Base-by-base conservation (phyloP, 2,888 invertebrate genomes). In the Keiferia lycopersicella region DNA sequence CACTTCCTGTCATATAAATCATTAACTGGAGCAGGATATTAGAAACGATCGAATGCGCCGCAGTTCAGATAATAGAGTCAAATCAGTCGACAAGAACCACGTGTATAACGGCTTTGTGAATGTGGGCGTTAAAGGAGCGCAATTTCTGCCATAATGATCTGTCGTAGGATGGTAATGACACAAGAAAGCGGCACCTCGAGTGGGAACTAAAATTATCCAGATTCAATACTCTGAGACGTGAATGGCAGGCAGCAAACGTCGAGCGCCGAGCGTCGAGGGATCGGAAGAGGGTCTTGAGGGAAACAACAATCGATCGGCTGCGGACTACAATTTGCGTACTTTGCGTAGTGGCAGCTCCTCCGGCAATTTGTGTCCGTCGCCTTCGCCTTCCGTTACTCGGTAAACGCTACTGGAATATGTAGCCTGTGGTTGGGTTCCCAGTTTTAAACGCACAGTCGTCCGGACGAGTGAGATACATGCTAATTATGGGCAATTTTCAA, bases 401-500 rank as follows among this genome's bases (percentile, higher is more conserved):
- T 91, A 90, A 90, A 91, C 81, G 91, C 91, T 91, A 91, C 91
- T 87, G 91, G 87, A 90, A 88, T 90, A 87, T 82, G 79, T 81
- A 84, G 83, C 82, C 87, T 85, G 87, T 88, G 87, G 88, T 88
- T 83, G 84, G 73, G 77, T 81, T 84, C 83, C 83, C 86, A 83
- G 78, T 84, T 84, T 89, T 84, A 87, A 88, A 87, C 82, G 87
- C 79, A 84, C 83, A 84, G 80, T 85, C 81, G 82, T 83, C 83
- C 83, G 77, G 79, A 79, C 84, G 82, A 88, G 83, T 86, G 84
- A 87, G 87, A 89, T 88, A 87, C 88, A 87, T 83, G 84, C 87
- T 91, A 91, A 91, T 91, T 91, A 88, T 82, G 85, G 88, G 88
- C 81, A 90, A 91, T 91, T 91, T 91, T 90, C 84, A 90, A 89